Base-by-base conservation (phyloP, 2,888 invertebrate species). In the Mechanitis messenoides region DNA sequence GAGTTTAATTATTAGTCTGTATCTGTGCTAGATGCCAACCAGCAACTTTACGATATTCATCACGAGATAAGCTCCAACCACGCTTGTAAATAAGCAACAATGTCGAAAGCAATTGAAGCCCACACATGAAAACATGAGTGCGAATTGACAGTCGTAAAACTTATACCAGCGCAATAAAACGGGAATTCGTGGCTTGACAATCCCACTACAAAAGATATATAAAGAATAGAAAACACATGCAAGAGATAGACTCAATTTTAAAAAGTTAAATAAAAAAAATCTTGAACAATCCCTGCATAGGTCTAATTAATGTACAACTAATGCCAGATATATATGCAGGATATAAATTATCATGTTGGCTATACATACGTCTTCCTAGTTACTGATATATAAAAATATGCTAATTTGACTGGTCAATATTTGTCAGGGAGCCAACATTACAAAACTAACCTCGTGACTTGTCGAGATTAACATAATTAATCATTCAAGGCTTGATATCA, bases 81-180 rank as follows among this genome's bases (percentile, higher is more conserved):
- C 58, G 31, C 50, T 65, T 59, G 47, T 65, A 58, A 20, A 31
- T 28, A 60, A 38, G 58, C 55, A 38, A 53, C 60, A 60, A 59
- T 53, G 56, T 59, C 42, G 7, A 61, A 45, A 63, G 33, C 47
- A 28, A 61, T 50, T 31, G 9, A 28, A 50, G 31, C 50, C 31
- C 31, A n/a, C 50, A 50, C 31, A 50, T 46, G 38, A 46, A 55
- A 5, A 45, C 33, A 50, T 45, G 31, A 47, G 31, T 58, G n/a
- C 45, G 63, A 60, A 65, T 63, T 62, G 65, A 55, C 61, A 60
- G 53, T 63, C 63, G 56, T 68, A 64, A 68, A 68, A 62, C 55
- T 55, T 62, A 62, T 56, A 63, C 45, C 46, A 59, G 31, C 45
- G 56, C 58, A 61, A 61, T 60, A 63, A 68, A 66, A 58, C 35